These are phyloP conservation scores for Lepetodrilus schrolli DNA, from an alignment of 2,888 invertebrate genomes.

Conservation along the genomic window DNA sequence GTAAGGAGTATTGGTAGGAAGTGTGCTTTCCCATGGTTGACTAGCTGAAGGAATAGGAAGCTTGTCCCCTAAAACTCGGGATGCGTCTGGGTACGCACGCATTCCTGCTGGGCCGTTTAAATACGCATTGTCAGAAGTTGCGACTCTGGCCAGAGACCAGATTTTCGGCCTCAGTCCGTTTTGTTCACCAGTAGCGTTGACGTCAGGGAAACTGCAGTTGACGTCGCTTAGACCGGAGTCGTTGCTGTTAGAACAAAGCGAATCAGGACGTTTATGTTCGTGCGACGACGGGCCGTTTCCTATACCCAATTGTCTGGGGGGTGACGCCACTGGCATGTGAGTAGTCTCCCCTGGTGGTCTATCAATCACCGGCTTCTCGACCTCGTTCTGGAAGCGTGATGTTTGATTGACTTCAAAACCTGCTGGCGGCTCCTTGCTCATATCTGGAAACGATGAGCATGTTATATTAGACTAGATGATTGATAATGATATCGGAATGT, in stretches of 20 bases:
- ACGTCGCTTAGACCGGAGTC: slow-evolving; percentile 68
- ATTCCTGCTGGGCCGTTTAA: slow-evolving; percentile 33
- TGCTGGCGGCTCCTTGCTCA: slow-evolving; percentile 14
- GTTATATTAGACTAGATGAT: too few relatives aligned
- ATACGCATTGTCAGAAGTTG: slow-evolving; percentile 63
- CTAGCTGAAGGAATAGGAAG: slow-evolving; percentile 43
- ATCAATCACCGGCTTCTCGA: not conserved
- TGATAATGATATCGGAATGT: too few relatives aligned
- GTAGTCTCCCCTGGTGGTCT: slow-evolving; percentile 29
- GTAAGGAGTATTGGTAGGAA: slow-evolving; percentile 32
- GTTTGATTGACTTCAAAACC: slow-evolving; percentile 1
- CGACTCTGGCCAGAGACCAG: slow-evolving; percentile 72
- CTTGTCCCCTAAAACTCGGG: slow-evolving; percentile 48
- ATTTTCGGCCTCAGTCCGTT: slow-evolving; percentile 64
- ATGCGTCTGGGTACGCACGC: slow-evolving; percentile 45
- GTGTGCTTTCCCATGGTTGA: slow-evolving; percentile 44
- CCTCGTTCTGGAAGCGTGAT: slow-evolving; percentile 27
- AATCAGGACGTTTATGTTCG: slow-evolving; percentile 57
- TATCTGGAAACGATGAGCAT: slow-evolving; percentile 17
- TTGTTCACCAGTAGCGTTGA: slow-evolving; percentile 28
- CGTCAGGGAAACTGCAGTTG: slow-evolving; percentile 57
- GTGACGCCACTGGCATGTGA: slow-evolving; percentile 26
- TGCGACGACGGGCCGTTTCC: slow-evolving; percentile 26
- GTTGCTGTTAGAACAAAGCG: slow-evolving; percentile 68
- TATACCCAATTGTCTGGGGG: not conserved